phyloP scores from a whole-genome alignment of 2,113 vertebrate species.

The Marcusenius ussheri region DNA sequence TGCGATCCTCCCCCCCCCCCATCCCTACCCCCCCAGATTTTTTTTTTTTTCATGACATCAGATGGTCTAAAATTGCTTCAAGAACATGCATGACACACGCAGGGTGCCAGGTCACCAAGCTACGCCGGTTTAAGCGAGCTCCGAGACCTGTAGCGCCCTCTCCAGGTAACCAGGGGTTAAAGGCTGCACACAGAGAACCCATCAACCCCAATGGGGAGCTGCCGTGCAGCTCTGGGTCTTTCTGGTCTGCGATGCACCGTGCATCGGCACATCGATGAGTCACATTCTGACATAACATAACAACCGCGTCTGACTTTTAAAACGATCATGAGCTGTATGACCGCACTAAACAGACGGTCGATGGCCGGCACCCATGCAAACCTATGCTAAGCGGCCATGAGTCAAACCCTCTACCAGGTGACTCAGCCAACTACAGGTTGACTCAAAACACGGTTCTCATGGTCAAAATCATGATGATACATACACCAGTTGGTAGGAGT shows the following conservation, averaged over 20 bases:
- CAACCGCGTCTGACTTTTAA: not conserved
- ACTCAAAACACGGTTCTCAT: not conserved
- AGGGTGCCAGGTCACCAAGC: not conserved
- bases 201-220: not conserved
- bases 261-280: not conserved
- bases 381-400: not conserved
- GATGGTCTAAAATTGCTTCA: not conserved
- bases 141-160: not conserved
- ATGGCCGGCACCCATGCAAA: not conserved
- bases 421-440: not conserved
- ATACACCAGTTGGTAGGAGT: not conserved
- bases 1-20: not conserved
- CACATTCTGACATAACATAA: not conserved
- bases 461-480: not conserved
- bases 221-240: not conserved
- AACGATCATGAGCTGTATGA: not conserved
- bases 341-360: not conserved
- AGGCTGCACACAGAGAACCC: not conserved
- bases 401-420: not conserved
- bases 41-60: conserved; percentile 12
- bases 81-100: not conserved
- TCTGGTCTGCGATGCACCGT: not conserved
- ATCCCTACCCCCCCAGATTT: too few species aligned
- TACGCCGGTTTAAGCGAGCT: not conserved
- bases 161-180: not conserved